Evolutionary conservation across 2,888 invertebrate species (phyloP), one percentile per base, ranked within the genome.

Genomic region (Hybos culiciformis): DNA sequence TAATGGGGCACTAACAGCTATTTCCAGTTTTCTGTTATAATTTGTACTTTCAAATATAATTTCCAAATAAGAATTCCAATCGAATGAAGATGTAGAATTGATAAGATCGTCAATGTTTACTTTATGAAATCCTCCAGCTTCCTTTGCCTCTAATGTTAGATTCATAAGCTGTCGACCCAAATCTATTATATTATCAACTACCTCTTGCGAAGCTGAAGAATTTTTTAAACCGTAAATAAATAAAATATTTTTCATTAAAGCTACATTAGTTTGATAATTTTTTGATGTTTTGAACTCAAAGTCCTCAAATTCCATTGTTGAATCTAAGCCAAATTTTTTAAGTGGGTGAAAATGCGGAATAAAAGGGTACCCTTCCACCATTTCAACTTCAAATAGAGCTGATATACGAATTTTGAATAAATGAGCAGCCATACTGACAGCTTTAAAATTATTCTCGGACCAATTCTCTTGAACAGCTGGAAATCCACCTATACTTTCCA

Each of bases 11-110:
- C 14, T 20, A 36, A 36, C 14, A 20, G 8, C 7, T 14, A 36
- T n/a, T 3, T 14, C 8, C 14, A n/a, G 14, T 14, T 8, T 8
- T 21, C 14, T 5, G 21, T 36, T 8, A 8, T 7, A 36, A n/a
- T 20, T 9, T 8, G n/a, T 21, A 3, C 3, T 4, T 12, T 36
- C 24, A 19, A 39, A 39, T 3, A 11, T 18, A 19, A 15, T 17
- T 19, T 11, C 9, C n/a, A 43, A 39, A 26, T 32, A 44, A 6
- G 11, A 11, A 9, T 33, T n/a, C 32, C 37, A 44, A 36, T 44
- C 37, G 12, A 44, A 29, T 29, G 12, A n/a, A 5, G 2, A n/a
- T n/a, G n/a, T 5, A 5, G 4, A 12, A 29, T 29, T 29, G n/a
- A 29, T 29, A n/a, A n/a, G n/a, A 29, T 12, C n/a, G 4, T 29